Conservation (phyloP, 2,797 vertebrate species). For the Gadopsis bispinosus region DNA sequence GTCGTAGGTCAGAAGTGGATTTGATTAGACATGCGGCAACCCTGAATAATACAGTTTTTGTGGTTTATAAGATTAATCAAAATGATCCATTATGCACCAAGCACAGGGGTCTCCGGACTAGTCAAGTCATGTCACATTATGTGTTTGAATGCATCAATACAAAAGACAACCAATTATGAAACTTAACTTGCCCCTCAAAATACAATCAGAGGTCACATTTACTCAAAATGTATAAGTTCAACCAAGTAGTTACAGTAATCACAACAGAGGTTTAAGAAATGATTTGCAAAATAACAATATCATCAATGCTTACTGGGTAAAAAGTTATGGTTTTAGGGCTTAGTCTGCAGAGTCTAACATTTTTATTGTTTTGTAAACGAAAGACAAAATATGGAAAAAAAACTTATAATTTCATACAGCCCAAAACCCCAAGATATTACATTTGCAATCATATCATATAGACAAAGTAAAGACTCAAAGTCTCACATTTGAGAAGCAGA, state of each 20-base stretch:
- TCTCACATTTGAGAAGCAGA: neutral
- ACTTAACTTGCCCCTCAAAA: neutral
- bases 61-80: conserved; percentile 14
- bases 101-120: neutral
- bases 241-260: neutral
- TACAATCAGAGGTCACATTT: neutral
- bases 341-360: neutral
- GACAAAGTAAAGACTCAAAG: neutral
- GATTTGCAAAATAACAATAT: neutral
- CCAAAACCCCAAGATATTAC: neutral
- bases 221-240: neutral
- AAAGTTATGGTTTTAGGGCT: neutral
- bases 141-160: neutral
- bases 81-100: conserved; percentile 15
- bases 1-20: conserved; percentile 29
- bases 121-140: neutral
- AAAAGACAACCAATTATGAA: neutral
- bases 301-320: neutral
- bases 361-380: neutral
- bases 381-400: neutral
- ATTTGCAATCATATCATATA: neutral
- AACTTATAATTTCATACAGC: too few relatives aligned
- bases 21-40: conserved; percentile 4
- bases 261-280: neutral
- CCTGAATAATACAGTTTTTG: conserved; percentile 18